phyloP scores from a whole-genome alignment of 2,797 vertebrate species.

The Heliangelus exortis region DNA sequence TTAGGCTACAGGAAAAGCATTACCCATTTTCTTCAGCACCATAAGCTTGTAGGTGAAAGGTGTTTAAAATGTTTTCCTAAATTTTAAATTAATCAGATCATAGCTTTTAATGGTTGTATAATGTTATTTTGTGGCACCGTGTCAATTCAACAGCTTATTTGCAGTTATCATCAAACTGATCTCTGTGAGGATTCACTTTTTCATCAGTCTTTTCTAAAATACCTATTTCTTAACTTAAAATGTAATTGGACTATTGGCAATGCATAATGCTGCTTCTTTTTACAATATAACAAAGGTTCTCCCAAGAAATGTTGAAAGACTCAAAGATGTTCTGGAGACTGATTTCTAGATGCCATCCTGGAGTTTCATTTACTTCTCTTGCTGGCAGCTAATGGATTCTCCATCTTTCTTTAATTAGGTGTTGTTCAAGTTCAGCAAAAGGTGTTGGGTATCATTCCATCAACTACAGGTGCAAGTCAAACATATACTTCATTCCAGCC shows the following conservation, averaged over 20 bases:
- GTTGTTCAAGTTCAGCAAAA: constrained; percentile 95
- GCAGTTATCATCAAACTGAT: not conserved
- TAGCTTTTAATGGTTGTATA: constrained; percentile 25
- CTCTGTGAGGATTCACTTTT: constrained; percentile 22
- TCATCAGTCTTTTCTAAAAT: constrained; percentile 22
- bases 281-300: not conserved
- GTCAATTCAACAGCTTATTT: not conserved
- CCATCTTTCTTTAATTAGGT: constrained; percentile 79
- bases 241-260: not conserved
- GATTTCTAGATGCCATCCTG: constrained; percentile 25
- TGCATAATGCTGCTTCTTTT: not conserved
- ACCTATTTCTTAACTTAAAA: constrained; percentile 9
- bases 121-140: constrained; percentile 15
- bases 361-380: not conserved
- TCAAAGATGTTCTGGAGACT: not conserved
- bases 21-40: not conserved
- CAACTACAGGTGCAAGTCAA: constrained; percentile 87
- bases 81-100: not conserved
- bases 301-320: not conserved
- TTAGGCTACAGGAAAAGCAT: not conserved
- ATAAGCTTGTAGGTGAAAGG: not conserved
- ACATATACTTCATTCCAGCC: constrained; percentile 96
- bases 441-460: constrained; percentile 96
- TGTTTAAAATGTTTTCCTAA: constrained; percentile 10
- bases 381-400: constrained; percentile 23